Percentiles rank a stretch among this genome's conserved stretches.
phyloP scores from a whole-genome alignment of 2,888 invertebrate species.

The Clunio marinus region DNA sequence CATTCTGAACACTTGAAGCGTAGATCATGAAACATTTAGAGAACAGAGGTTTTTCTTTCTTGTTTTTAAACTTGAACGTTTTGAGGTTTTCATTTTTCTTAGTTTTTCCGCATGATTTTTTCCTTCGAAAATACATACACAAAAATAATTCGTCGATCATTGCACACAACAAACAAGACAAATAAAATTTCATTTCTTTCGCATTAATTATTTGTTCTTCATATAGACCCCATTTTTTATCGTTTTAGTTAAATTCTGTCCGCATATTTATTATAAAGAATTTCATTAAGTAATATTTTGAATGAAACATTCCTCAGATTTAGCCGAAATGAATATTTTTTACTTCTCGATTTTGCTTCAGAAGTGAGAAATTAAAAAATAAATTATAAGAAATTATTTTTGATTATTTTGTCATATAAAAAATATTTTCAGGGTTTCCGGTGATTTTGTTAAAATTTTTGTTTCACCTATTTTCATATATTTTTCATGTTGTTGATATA shows the following conservation, averaged over 20 bases:
- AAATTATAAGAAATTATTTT: not conserved
- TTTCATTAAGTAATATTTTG: too few relatives aligned
- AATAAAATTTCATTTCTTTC: not conserved
- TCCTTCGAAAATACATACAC: not conserved
- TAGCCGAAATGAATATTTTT: too few relatives aligned
- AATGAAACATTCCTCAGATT: too few relatives aligned
- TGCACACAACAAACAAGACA: conserved; percentile 29
- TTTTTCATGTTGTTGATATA: too few relatives aligned
- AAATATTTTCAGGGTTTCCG: conserved; percentile 39
- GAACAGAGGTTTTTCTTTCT: not conserved
- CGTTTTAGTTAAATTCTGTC: not conserved
- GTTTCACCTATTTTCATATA: conserved; percentile 35
- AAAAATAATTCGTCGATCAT: conserved; percentile 6
- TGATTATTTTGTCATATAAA: conserved; percentile 38
- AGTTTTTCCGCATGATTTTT: conserved; percentile 22
- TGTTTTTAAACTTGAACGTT: conserved; percentile 11
- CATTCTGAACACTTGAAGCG: not conserved
- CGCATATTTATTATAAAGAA: not conserved
- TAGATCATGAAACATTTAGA: not conserved
- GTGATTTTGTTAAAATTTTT: conserved; percentile 39
- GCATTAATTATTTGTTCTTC: not conserved
- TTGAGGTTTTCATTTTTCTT: conserved; percentile 31
- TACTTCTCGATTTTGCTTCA: conserved; percentile 2
- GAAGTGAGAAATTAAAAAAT: conserved; percentile 32
- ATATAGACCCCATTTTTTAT: not conserved